Conservation (phyloP, 1,140 invertebrate genomes). For the Thalassaphorura encarpata region DNA sequence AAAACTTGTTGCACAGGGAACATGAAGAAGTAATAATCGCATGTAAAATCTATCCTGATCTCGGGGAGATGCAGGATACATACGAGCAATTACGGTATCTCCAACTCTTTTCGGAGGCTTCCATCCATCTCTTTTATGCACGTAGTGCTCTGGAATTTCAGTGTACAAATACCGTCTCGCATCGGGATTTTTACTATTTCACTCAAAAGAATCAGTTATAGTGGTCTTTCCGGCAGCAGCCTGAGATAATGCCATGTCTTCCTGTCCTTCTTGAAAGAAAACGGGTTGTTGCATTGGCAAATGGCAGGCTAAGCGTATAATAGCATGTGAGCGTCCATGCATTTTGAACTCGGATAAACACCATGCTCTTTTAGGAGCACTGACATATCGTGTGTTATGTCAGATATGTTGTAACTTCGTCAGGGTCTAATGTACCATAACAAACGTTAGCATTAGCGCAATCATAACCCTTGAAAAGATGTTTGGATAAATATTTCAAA, state of each 20-base stretch:
- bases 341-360: slow-evolving; percentile 28
- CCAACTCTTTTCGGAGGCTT: slow-evolving; percentile 9
- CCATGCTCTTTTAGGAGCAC: slow-evolving; percentile 34
- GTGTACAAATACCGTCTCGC: slow-evolving; percentile 12
- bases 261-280: slow-evolving; percentile 24
- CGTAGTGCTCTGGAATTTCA: slow-evolving; percentile 16
- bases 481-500: slow-evolving; percentile 37
- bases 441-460: slow-evolving; percentile 18
- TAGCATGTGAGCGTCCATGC: slow-evolving; percentile 31
- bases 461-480: slow-evolving; percentile 7
- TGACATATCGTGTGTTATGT: slow-evolving; percentile 34
- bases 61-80: not conserved
- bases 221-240: slow-evolving; percentile 10
- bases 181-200: slow-evolving; percentile 11
- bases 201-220: slow-evolving; percentile 30
- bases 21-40: slow-evolving; percentile 16
- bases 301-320: slow-evolving; percentile 36
- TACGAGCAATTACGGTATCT: slow-evolving; percentile 1
- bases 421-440: slow-evolving; percentile 1
- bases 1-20: slow-evolving; percentile 29
- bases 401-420: slow-evolving; percentile 32
- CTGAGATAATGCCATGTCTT: slow-evolving; percentile 24
- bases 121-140: slow-evolving; percentile 15
- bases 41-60: slow-evolving; percentile 2
- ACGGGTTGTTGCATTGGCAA: slow-evolving; percentile 40